Evolutionary conservation across 2,113 vertebrate genomes (phyloP), one percentile per base, ranked within the genome.

Genomic region (Alethe diademata): DNA sequence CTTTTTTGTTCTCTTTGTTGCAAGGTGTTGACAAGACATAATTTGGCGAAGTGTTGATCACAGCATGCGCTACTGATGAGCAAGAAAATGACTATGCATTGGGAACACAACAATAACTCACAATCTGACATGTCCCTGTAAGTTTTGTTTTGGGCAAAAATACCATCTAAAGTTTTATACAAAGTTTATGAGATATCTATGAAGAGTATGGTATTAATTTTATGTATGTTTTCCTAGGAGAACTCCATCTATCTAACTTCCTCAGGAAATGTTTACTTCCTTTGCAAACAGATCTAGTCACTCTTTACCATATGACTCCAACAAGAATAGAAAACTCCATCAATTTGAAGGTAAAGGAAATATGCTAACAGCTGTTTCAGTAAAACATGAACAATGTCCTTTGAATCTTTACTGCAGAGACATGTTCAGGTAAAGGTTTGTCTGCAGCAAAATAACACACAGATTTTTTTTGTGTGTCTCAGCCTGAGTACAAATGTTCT

Each of bases 181-280:
- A 61, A 26, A 29, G 35, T 70, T 90, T 69, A 78, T 51, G 26
- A 86, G 70, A 4, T 42, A 87, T 11, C 76, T 78, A 17, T 35
- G 62, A 83, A 79, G 51, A 72, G 61, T 33, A 71, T 31, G 40
- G 71, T 61, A 91, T 66, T 82, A 76, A 76, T 60, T 18, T 70
- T 71, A 80, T 65, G 79, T 79, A 75, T 42, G 65, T 48, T 96
- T 95, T 95, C 62, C 84, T 35, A 65, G 38, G 57, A 91, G 42
- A 92, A 88, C 73, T 76, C 62, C 35, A 72, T 94, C 70, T 87
- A 64, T 83, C 71, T 75, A 73, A 91, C 90, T 96, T 96, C 93
- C 78, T 96, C 86, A 97, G 92, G 91, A 98, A 97, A 94, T 74
- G 79, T 93, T 86, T 95, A 86, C 78, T 96, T 97, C 78, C 90